Base-by-base conservation (phyloP, 35 echinoderm and acorn worm species). In the Lytechinus variegatus region DNA sequence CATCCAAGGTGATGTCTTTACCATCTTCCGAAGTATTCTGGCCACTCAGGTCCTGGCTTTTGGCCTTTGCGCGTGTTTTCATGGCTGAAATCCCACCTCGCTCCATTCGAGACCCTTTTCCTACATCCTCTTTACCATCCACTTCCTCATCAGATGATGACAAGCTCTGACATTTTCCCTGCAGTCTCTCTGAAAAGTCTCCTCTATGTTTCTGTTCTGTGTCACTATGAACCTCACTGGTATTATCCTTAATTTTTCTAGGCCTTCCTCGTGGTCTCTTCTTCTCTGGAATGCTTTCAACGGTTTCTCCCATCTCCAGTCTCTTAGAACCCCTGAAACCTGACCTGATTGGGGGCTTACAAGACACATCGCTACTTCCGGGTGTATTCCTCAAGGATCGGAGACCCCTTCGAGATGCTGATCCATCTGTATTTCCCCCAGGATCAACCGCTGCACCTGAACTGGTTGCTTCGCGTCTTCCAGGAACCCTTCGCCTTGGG, bases 81-180 rank as follows among this genome's bases (percentile, higher is more conserved):
- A 93, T n/a, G 54, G 29, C 88, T 11, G 53, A 93, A 5, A 27
- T 16, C 55, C 52, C n/a, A 28, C 21, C 11, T 10, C 9, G 27
- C 92, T 54, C 52, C 54, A 9, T 93, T 57, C 54, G 27, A 33
- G 14, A 19, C 52, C 7, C 21, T 54, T 10, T 10, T 93, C 11
- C 9, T 54, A 9, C 52, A 52, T 90, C 88, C n/a, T 93, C 55
- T 57, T 57, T 54, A 19, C 9, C 57, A 53, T 93, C 53, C 8
- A 57, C 52, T 54, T 93, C 92, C 51, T 93, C 92, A 9, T 93
- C 92, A 27, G 92, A 93, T 4, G 92, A 93, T 10, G 92, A 53
- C 53, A 93, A 54, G 13, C 54, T 93, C 53, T 55, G 54, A 7
- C 27, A 53, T 57, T 27, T 27, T n/a, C 53, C 27, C 92, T 93